phyloP scores from a whole-genome alignment of 2,797 vertebrate species.

The Siniperca scherzeri region DNA sequence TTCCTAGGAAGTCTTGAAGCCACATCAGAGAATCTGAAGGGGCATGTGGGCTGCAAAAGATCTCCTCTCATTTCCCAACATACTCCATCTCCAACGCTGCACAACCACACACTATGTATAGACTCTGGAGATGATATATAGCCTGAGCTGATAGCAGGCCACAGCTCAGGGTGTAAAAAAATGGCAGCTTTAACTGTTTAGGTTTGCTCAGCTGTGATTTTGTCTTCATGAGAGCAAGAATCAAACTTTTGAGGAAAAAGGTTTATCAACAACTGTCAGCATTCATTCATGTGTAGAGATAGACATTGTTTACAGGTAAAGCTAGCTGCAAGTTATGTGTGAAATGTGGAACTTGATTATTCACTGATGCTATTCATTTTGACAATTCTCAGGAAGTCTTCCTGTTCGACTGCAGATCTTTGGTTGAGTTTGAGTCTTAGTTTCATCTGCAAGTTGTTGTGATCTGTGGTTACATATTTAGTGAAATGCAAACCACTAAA shows the following conservation, averaged over 20 bases:
- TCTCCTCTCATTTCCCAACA: conserved; percentile 79
- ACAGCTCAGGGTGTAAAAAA: conserved; percentile 65
- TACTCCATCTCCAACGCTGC: conserved; percentile 73
- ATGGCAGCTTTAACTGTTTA: conserved; percentile 68
- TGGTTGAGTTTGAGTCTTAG: conserved; percentile 5
- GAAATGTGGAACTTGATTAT: conserved; percentile 48
- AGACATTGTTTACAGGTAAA: conserved; percentile 47
- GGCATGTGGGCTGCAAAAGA: conserved; percentile 79
- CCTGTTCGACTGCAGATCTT: conserved; percentile 22
- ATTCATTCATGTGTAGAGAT: conserved; percentile 28
- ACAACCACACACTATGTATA: conserved; percentile 75
- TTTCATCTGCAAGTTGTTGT: conserved; percentile 16
- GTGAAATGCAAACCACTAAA: conserved; percentile 17
- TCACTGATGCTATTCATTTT: conserved; percentile 16
- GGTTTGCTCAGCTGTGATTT: conserved; percentile 40
- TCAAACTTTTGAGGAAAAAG: conserved; percentile 38
- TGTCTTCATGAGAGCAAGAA: conserved; percentile 53
- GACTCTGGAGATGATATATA: conserved; percentile 68
- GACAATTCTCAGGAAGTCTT: conserved; percentile 41
- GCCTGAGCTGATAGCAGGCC: conserved; percentile 59
- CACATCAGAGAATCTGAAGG: conserved; percentile 81
- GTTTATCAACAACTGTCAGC: conserved; percentile 44
- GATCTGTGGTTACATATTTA: conserved; percentile 4
- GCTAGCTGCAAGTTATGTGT: conserved; percentile 45
- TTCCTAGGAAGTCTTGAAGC: conserved; percentile 77